Evolutionary conservation across 2,888 invertebrate genomes (phyloP).

Genomic region (Dynastes hyllus): DNA sequence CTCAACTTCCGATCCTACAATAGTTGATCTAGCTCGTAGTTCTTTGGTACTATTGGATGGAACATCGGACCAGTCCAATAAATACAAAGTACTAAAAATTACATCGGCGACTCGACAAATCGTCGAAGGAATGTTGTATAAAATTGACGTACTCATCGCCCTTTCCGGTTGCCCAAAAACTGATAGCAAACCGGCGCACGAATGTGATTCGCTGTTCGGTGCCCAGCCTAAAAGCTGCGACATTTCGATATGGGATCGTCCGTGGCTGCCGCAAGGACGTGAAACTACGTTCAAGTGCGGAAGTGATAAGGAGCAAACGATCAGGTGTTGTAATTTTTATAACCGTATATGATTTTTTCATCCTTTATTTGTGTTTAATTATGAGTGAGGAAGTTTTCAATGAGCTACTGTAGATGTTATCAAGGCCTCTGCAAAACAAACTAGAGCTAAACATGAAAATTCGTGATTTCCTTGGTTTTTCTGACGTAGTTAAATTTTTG

Average conservation of each 20-base stretch:
- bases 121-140: slow-evolving; percentile 74
- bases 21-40: slow-evolving; percentile 57
- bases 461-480: too few species aligned
- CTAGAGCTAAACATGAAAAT: too few species aligned
- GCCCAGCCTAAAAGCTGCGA: slow-evolving; percentile 68
- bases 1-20: slow-evolving; percentile 57
- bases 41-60: slow-evolving; percentile 62
- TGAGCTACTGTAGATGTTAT: too few species aligned
- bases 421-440: too few species aligned
- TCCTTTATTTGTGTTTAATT: too few species aligned
- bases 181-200: slow-evolving; percentile 60
- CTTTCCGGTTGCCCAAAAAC: slow-evolving; percentile 72
- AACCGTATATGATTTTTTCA: background rate
- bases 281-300: slow-evolving; percentile 69
- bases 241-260: slow-evolving; percentile 74
- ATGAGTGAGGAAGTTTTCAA: too few species aligned
- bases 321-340: slow-evolving; percentile 30
- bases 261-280: slow-evolving; percentile 73
- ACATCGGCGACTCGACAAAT: slow-evolving; percentile 72
- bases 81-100: slow-evolving; percentile 67
- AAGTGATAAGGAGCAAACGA: slow-evolving; percentile 43
- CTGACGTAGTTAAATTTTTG: too few species aligned
- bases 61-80: slow-evolving; percentile 58
- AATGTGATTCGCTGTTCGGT: slow-evolving; percentile 60
- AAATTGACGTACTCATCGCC: slow-evolving; percentile 76